phyloP scores from a whole-genome alignment of 2,797 vertebrate genomes.

The Hypotaenidia okinawae region DNA sequence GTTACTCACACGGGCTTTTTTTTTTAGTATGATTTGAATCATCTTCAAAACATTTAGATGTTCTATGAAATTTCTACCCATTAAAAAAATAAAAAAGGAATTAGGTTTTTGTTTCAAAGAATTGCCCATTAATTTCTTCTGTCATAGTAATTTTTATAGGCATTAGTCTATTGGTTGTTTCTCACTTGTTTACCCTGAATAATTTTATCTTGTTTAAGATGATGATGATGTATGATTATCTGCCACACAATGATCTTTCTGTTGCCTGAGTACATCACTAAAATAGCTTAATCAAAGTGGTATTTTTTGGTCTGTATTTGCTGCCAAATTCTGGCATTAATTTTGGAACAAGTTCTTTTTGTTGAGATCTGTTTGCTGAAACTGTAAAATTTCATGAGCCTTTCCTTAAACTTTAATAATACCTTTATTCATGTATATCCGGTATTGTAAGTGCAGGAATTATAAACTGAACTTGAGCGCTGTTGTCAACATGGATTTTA shows the following conservation, averaged over 20 bases:
- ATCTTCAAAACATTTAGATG: background rate
- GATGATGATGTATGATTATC: background rate
- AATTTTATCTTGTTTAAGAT: background rate
- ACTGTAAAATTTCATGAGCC: background rate
- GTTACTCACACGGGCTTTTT: background rate
- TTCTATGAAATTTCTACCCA: background rate
- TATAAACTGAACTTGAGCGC: background rate
- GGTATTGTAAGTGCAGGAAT: background rate
- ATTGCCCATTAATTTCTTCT: background rate
- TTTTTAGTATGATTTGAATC: background rate
- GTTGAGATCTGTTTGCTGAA: background rate
- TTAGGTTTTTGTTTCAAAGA: background rate
- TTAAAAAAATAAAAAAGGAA: background rate
- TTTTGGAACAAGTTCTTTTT: background rate
- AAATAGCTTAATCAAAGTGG: background rate
- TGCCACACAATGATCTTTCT: background rate
- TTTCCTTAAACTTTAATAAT: background rate
- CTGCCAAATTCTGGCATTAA: background rate
- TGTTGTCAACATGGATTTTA: background rate
- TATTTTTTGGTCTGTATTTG: background rate
- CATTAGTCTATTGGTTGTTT: background rate
- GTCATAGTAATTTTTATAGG: background rate
- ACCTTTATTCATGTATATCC: background rate
- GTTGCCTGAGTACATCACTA: background rate
- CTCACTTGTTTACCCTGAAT: background rate